A percentile compares a stretch with the other conserved stretches of the same genome.
phyloP scores from a whole-genome alignment of 2,113 vertebrate species.

The Eurypyga helias region DNA sequence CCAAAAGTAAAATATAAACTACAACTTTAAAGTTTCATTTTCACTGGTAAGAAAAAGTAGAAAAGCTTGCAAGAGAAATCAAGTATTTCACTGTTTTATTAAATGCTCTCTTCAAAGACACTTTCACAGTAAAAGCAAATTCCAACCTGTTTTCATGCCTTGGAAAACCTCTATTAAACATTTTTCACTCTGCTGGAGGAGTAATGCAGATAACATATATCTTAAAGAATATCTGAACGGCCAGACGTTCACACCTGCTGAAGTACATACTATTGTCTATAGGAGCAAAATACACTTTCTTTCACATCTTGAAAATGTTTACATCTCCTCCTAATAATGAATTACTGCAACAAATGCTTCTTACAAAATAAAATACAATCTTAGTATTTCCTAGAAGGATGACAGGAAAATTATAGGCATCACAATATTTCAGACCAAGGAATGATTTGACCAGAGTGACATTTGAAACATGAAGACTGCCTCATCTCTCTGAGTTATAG shows the following conservation, averaged over 20 bases:
- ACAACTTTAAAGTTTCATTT: not conserved
- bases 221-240: not conserved
- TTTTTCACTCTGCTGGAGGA: slow-evolving; percentile 3
- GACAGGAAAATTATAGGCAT: not conserved
- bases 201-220: not conserved
- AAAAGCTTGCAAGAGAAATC: slow-evolving; percentile 19
- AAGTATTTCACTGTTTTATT: not conserved
- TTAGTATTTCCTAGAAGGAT: not conserved
- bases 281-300: not conserved
- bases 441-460: not conserved
- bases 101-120: not conserved
- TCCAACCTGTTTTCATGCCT: not conserved
- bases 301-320: not conserved
- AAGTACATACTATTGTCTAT: not conserved
- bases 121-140: not conserved
- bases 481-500: not conserved
- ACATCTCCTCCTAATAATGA: not conserved
- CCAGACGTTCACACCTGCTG: not conserved
- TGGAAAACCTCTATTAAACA: not conserved
- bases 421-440: not conserved
- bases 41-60: not conserved
- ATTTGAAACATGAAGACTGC: not conserved
- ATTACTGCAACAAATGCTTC: not conserved
- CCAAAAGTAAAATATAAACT: not conserved
- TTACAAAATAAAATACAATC: not conserved